Conservation (phyloP, 2,113 vertebrate species). For the Martes martes region DNA sequence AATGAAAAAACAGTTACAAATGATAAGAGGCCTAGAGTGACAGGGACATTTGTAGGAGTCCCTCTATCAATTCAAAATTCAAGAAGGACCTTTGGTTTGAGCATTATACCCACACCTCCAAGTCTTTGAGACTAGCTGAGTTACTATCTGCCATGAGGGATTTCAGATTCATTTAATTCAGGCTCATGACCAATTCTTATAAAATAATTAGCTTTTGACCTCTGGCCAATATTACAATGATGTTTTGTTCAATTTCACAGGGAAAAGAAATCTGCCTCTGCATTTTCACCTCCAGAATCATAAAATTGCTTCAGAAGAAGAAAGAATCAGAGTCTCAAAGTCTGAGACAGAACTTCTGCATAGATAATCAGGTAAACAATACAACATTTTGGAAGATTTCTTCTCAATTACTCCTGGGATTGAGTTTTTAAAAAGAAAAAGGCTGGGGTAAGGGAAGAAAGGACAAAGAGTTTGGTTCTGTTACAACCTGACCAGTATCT, state of each 20-base stretch:
- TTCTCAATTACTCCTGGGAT: background rate
- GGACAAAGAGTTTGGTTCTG: background rate
- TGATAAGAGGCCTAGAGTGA: background rate
- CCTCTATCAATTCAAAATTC: background rate
- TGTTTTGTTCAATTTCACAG: background rate
- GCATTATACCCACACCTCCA: background rate
- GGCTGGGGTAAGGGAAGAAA: background rate
- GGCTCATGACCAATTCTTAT: background rate
- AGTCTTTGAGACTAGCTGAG: background rate
- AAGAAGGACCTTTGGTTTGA: background rate
- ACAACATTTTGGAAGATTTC: background rate
- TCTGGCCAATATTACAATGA: background rate
- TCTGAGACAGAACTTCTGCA: background rate
- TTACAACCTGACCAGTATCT: background rate
- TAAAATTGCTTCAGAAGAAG: background rate
- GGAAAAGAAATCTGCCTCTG: background rate
- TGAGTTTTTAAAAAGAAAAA: background rate
- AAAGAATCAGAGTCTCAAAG: background rate
- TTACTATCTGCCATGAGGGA: background rate
- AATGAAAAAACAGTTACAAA: background rate
- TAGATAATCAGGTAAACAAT: background rate
- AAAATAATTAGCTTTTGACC: background rate
- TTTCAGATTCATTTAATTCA: background rate
- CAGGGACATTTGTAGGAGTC: background rate
- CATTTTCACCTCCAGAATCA: background rate